phyloP scores from a whole-genome alignment of 2,797 vertebrate species.

The Melanotaenia boesemani region DNA sequence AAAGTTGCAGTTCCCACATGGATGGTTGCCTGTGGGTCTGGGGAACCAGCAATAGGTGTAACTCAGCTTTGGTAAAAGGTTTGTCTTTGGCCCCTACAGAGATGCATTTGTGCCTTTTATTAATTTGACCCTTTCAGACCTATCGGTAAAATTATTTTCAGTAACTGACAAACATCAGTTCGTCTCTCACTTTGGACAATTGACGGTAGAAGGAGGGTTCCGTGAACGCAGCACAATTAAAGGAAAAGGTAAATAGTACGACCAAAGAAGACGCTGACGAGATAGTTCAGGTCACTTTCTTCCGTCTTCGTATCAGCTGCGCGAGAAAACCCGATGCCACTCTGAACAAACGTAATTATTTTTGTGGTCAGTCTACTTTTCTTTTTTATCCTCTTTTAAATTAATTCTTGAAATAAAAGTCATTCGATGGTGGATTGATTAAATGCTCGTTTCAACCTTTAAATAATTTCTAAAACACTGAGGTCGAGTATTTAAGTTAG shows the following conservation, averaged over 20 bases:
- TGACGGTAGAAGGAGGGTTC: neutral
- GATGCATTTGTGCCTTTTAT: no score
- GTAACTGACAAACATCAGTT: no score
- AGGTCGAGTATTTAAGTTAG: neutral
- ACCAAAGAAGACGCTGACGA: neutral
- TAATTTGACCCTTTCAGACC: no score
- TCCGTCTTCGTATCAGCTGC: neutral
- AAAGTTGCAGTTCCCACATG: no score
- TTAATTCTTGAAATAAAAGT: neutral
- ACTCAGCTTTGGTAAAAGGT: no score
- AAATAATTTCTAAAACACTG: neutral
- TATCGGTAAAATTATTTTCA: no score
- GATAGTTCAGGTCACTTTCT: neutral
- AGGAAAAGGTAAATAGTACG: neutral
- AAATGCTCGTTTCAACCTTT: neutral
- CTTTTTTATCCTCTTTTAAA: no score
- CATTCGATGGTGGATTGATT: no score
- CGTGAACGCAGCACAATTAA: neutral
- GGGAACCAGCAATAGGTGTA: no score
- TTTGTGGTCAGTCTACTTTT: neutral
- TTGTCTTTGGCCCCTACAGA: no score
- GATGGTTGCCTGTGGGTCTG: no score
- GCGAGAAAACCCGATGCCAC: no score
- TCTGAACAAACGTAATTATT: neutral
- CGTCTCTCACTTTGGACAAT: neutral